Conservation (phyloP, 2,888 invertebrate genomes). For the Drosophila heteroneura region DNA sequence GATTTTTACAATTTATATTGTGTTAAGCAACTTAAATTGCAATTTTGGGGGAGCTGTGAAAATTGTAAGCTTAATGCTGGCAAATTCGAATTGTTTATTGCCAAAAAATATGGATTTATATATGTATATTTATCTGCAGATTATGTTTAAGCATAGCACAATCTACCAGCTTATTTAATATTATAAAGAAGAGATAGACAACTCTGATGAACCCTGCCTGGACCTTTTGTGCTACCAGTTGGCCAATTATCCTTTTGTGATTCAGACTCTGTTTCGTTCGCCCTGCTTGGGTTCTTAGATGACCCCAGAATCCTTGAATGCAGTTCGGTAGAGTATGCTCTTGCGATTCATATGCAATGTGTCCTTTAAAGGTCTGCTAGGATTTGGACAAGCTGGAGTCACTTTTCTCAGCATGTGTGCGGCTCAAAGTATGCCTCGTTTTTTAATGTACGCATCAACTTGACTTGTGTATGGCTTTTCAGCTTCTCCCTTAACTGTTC, state of each 20-base stretch:
- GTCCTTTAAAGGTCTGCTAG: not conserved
- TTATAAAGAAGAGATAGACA: not conserved
- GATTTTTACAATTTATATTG: conserved; percentile 27
- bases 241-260: not conserved
- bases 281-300: too few species aligned
- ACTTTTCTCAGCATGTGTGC: not conserved
- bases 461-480: not conserved
- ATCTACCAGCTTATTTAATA: not conserved
- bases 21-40: conserved; percentile 15
- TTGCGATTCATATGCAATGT: too few species aligned
- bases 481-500: not conserved
- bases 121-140: not conserved
- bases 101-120: not conserved
- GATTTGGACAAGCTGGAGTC: rapidly evolving
- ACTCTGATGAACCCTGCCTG: not conserved
- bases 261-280: not conserved
- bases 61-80: not conserved
- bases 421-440: not conserved
- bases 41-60: not conserved
- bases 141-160: not conserved
- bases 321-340: too few species aligned
- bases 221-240: not conserved
- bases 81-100: not conserved
- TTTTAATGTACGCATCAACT: not conserved
- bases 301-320: too few species aligned